Percentiles rank a stretch among this genome's conserved stretches.
Conservation (phyloP, 2,888 invertebrate genomes). For the Lasioglossum pauxillum region DNA sequence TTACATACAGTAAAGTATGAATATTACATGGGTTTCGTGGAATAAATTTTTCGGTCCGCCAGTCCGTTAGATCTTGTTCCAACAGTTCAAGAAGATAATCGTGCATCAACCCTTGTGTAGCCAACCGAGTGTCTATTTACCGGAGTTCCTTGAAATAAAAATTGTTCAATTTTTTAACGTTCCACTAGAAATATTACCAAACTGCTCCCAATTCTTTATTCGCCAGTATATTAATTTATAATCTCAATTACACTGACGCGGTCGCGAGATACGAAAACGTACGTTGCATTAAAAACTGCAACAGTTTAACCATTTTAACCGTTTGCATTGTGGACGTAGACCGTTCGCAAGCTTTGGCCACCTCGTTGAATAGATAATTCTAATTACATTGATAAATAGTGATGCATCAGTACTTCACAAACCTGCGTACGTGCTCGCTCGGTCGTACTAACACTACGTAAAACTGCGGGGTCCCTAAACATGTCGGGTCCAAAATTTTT, state of each 20-base stretch:
- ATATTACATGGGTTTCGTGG: background rate
- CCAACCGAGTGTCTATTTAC: background rate
- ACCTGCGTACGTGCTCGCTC: background rate
- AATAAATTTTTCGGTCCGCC: background rate
- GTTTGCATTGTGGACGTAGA: background rate
- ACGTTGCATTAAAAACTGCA: background rate
- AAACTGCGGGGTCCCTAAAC: background rate
- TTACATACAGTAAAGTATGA: background rate
- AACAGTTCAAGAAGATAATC: background rate
- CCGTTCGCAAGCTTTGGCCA: background rate
- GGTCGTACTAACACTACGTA: background rate
- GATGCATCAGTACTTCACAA: background rate
- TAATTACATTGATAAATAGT: slow-evolving; percentile 9
- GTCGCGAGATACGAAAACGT: background rate
- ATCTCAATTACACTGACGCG: accelerated
- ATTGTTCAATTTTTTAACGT: background rate
- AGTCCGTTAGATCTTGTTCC: background rate
- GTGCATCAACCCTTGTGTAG: background rate
- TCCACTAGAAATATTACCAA: background rate
- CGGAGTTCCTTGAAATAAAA: background rate
- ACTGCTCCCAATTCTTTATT: background rate
- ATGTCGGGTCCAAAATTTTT: too few relatives aligned
- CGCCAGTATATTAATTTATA: background rate
- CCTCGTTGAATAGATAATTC: slow-evolving; percentile 10
- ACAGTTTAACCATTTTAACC: background rate